Evolutionary conservation across 2,797 vertebrate species (phyloP).

Genomic region (Bothrops alternatus): DNA sequence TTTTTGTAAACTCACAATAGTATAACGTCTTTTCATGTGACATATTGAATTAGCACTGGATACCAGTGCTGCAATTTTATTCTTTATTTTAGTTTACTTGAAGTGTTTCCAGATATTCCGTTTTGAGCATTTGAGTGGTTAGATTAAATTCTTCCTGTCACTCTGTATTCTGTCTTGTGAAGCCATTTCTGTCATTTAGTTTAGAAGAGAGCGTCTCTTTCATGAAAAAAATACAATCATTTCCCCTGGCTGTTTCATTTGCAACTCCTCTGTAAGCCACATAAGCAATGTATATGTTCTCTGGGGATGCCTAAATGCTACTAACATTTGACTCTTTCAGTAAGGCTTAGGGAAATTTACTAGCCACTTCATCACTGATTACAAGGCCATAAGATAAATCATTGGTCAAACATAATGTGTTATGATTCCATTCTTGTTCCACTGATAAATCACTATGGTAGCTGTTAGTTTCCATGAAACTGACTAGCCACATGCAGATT

Average conservation of each 20-base stretch:
- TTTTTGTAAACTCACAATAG: background rate
- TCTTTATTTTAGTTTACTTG: conserved; percentile 5
- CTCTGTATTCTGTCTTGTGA: background rate
- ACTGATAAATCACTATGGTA: background rate
- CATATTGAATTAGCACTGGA: conserved; percentile 11
- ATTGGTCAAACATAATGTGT: background rate
- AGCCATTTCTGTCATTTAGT: conserved; percentile 37
- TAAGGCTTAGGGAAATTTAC: conserved; percentile 13
- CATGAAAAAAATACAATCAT: conserved; percentile 37
- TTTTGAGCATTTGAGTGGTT: background rate
- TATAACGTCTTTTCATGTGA: background rate
- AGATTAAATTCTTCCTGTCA: background rate
- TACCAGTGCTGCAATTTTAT: background rate
- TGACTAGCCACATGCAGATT: background rate
- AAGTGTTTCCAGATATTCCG: background rate
- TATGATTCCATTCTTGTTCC: background rate
- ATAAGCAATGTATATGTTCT: background rate
- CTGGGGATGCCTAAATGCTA: background rate
- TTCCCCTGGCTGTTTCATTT: conserved; percentile 21
- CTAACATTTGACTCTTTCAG: background rate
- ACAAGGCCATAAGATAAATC: background rate
- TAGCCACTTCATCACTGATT: conserved; percentile 4
- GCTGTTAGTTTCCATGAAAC: background rate
- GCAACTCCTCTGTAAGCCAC: conserved; percentile 4
- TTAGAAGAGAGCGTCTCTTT: conserved; percentile 13